Conservation (phyloP, 1,140 invertebrate species). For the Argopecten irradians region DNA sequence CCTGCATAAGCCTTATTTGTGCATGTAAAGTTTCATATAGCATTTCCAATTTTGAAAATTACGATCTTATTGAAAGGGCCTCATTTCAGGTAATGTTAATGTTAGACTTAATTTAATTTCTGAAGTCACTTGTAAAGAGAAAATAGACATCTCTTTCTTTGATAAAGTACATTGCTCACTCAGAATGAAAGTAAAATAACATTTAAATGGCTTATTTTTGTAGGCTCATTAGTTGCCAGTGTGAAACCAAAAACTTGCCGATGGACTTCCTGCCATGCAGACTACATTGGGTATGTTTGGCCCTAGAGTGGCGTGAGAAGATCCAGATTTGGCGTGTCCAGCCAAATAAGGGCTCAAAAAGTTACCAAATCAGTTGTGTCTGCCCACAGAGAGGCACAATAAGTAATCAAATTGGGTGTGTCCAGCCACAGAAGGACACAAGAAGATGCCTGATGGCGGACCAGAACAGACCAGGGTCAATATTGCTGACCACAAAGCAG, state of each 20-base stretch:
- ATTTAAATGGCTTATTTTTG: neutral
- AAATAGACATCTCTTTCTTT: no score
- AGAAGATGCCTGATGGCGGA: neutral
- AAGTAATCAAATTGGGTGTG: no score
- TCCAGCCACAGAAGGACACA: neutral
- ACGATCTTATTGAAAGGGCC: no score
- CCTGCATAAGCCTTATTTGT: neutral
- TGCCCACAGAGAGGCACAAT: no score
- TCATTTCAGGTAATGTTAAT: no score
- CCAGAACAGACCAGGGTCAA: slow-evolving; percentile 13
- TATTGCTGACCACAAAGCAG: neutral
- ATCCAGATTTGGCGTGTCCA: no score
- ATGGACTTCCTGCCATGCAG: neutral
- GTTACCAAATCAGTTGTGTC: no score
- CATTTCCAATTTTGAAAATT: no score
- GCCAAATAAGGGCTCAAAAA: neutral
- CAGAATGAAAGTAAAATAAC: neutral
- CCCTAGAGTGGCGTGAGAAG: neutral
- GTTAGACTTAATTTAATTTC: no score
- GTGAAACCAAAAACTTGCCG: neutral
- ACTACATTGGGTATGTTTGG: neutral
- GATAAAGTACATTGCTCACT: neutral
- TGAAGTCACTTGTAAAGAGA: neutral
- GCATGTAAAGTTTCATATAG: neutral
- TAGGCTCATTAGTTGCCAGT: neutral